Percentiles rank a stretch among this genome's conserved stretches.
phyloP scores from a whole-genome alignment of 2,888 invertebrate genomes.

The Tetragnatha montana region DNA sequence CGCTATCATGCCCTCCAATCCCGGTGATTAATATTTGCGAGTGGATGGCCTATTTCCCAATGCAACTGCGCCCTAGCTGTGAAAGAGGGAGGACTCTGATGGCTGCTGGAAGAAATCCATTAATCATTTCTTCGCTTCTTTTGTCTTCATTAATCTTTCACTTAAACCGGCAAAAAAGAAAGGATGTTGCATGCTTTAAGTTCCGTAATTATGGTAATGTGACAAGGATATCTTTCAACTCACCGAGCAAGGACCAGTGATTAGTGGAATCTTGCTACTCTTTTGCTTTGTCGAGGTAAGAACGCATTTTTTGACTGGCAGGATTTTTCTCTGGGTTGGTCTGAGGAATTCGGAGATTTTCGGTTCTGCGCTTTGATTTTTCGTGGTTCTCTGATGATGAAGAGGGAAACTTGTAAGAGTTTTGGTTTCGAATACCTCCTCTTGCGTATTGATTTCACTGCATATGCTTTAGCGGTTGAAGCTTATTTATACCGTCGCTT shows the following conservation, averaged over 20 bases:
- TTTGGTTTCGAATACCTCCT: too few species aligned
- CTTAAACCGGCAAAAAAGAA: slow-evolving; percentile 43
- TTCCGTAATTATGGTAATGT: slow-evolving; percentile 61
- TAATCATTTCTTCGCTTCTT: slow-evolving; percentile 55
- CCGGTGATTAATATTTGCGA: slow-evolving; percentile 15
- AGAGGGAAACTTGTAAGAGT: too few species aligned
- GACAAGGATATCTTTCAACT: slow-evolving; percentile 55
- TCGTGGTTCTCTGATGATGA: too few species aligned
- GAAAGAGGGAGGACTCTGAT: slow-evolving; percentile 7
- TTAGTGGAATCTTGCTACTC: slow-evolving; percentile 25
- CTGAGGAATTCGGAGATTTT: too few species aligned
- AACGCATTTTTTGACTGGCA: background rate
- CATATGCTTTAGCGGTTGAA: too few species aligned
- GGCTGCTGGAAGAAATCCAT: slow-evolving; percentile 41
- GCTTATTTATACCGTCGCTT: too few species aligned
- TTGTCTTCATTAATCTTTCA: slow-evolving; percentile 61
- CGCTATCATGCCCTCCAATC: too few species aligned
- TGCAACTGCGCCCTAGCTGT: slow-evolving; percentile 1
- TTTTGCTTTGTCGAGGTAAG: background rate
- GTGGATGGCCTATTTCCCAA: slow-evolving; percentile 28
- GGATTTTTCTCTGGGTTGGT: background rate
- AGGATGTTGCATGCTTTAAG: slow-evolving; percentile 46
- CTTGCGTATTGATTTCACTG: too few species aligned
- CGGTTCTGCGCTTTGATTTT: too few species aligned
- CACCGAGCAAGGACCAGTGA: slow-evolving; percentile 32